Evolutionary conservation across 2,888 invertebrate species (phyloP), one percentile per base, ranked within the genome.

Genomic region (Pseudococcus jackbeardsleyi): DNA sequence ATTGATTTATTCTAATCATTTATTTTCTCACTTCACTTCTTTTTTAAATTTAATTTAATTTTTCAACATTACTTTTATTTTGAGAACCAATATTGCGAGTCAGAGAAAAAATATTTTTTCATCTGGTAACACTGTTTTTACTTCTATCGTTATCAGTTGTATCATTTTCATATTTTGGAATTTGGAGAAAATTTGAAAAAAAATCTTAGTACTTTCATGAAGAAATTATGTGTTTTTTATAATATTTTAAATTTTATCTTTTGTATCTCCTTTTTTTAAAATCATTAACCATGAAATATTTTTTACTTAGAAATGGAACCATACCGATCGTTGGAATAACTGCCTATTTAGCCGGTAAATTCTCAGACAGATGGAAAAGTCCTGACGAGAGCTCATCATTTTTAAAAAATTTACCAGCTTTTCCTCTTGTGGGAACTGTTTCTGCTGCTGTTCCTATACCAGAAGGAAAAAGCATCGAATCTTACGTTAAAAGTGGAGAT

Each of bases 341-440:
- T 19, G 42, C 79, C 19, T 82, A 82, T 26, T 46, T 82, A 17
- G 79, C 46, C 42, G 79, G 79, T 46, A 82, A 46, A 82, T 82
- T 82, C 11, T 82, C 79, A 8, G 86, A 86, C 19, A 33, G 46
- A 86, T 42, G 17, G 46, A 86, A 72, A 68, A 68, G 39, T 39
- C 8, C 22, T 19, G 9, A 46, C 17, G 86, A 86, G 0, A 22
- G 1, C 17, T 33, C n/a, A 17, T 77, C 50, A 0, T 1, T 48
- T 26, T 9, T 86, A n/a, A 54, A 59, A 79, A 77, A 85, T 33
- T 42, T 85, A 9, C 88, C 88, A 48, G 88, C 88, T 48, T 50
- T 88, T 7, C 88, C 88, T 19, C 22, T 85, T 5, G 85, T 88
- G 42, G 85, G 85, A n/a, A 88, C 88, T n/a, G 88, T 88, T 22